Evolutionary conservation across 1,140 invertebrate genomes (phyloP), one percentile per base, ranked within the genome.

Genomic region (Chymomyza costata): DNA sequence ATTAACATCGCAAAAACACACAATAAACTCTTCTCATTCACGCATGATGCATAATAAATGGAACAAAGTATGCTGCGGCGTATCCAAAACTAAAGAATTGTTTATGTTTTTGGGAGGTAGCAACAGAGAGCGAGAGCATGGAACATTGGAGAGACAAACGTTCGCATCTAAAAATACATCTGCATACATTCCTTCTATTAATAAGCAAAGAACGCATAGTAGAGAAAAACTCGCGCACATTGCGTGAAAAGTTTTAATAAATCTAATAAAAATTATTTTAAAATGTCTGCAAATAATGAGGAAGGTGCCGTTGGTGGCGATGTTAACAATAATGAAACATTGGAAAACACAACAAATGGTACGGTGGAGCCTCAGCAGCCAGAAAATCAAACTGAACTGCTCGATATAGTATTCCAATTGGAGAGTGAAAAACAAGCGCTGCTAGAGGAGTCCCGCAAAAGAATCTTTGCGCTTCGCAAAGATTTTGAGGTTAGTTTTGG

Each of bases 371-470:
- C 34, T 35, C 13, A 30, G 14, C 51, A 80, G 16, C 57, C 76
- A 34, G 65, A 82, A 30, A 74, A 68, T 35, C n/a, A n/a, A n/a
- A n/a, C n/a, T n/a, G 83, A 85, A 37, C 62, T 85, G 34, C 65
- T 85, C 6, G 84, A 85, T 49, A 84, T 84, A 54, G 70, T 85
- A 3, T 85, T 85, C 41, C 63, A 68, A 30, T 61, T 85, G 63
- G 84, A 85, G 52, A 85, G 82, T 50, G 84, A 85, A 35, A 85
- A 85, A 55, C 82, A 84, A 25, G 65, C 74, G 37, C 37, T 85
- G 49, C 45, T 85, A 34, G 84, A 85, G 54, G 78, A 85, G 59
- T 84, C 82, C 31, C 78, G 82, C 31, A 74, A 65, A 38, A 45
- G 84, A 46, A 74, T 85, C 21, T 59, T 53, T 17, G 63, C 68